These are phyloP conservation scores for Tetramorium alpestre DNA, from an alignment of 1,140 invertebrate species.

Conservation along the genomic window DNA sequence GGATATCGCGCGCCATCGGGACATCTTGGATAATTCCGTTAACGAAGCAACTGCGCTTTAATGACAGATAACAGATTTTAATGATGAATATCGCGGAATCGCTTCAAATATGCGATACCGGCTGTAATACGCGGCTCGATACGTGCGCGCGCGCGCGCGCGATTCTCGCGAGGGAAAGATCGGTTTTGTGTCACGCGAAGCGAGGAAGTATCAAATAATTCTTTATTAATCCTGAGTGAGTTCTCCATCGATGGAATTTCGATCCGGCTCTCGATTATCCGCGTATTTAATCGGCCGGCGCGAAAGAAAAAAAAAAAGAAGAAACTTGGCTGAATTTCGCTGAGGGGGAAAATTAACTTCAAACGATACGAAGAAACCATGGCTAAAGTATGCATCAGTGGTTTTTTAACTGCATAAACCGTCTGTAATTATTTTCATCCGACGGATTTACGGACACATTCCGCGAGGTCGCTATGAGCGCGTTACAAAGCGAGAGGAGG, in stretches of 20 bases:
- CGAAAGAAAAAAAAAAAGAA: not conserved
- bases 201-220: not conserved
- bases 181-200: not conserved
- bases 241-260: no score
- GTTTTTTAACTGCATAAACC: slow-evolving; percentile 19
- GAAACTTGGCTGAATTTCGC: not conserved
- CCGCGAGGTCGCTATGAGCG: slow-evolving; percentile 25
- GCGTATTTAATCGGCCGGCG: not conserved
- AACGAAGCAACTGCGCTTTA: slow-evolving; percentile 40
- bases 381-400: slow-evolving; percentile 20
- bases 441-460: slow-evolving; percentile 31
- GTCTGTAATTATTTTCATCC: slow-evolving; percentile 41
- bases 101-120: not conserved
- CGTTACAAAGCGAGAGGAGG: not conserved
- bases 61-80: slow-evolving; percentile 36
- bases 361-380: not conserved
- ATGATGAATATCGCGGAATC: slow-evolving; percentile 20
- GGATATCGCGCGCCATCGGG: slow-evolving; percentile 19
- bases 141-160: not conserved
- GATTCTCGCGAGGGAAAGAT: not conserved
- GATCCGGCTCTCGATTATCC: not conserved
- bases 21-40: slow-evolving; percentile 56
- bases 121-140: not conserved
- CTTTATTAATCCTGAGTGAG: not conserved
- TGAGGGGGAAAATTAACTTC: slow-evolving; percentile 22